Evolutionary conservation across 2,113 vertebrate species (phyloP), one percentile per base, ranked within the genome.

Genomic region (Oriolus oriolus): DNA sequence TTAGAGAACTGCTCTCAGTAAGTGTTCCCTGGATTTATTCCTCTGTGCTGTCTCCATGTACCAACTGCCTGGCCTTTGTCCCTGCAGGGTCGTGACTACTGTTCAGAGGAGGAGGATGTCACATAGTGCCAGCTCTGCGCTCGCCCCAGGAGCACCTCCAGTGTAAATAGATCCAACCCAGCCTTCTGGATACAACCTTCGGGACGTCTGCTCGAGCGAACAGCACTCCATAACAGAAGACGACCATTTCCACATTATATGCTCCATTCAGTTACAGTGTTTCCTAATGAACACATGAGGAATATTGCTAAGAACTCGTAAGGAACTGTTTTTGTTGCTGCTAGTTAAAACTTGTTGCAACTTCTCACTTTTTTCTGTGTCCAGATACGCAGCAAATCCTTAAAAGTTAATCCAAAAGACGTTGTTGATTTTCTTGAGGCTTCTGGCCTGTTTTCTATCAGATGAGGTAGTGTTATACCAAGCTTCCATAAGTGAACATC

Each of bases 51-150:
- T 30, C 16, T 52, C 49, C 15, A 1, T 52, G 84, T 54, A 45
- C 79, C 44, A n/a, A 26, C 37, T 18, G 7, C 37, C 42, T 80
- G 90, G 23, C 84, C 95, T 59, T 54, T 95, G 80, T 92, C 69
- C 88, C 77, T 86, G 20, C 84, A 99, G 99, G 99, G 99, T 93
- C 98, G 97, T 89, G 99, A 99, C 98, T 99, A 99, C 96, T 99
- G 99, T 98, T 99, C 99, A 92, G 99, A 99, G 97, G 99, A 99
- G 91, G 99, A 99, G 94, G 99, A 99, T 74, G 98, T 99, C 97
- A 99, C 99, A 99, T 99, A 99, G 98, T 99, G 96, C 95, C 97
- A 73, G 74, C 76, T 85, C 95, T 81, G 80, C 74, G 1, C 95
- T 95, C 39, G 11, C 83, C 78, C 94, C 94, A 35, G 97, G 97